Base-by-base conservation (phyloP, 2,888 invertebrate genomes). In the Heterodera filipjevi region DNA sequence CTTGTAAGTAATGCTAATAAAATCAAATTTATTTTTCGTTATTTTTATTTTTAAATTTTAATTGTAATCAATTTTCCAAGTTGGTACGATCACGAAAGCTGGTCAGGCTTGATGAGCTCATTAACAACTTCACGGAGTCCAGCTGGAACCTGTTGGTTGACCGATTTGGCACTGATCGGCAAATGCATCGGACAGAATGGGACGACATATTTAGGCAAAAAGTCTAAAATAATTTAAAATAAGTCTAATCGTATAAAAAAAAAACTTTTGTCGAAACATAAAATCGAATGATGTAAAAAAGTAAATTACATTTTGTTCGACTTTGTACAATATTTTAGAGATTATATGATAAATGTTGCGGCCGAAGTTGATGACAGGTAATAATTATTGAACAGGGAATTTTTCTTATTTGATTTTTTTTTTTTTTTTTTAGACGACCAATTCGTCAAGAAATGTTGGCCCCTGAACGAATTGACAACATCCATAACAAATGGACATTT, bases 401-500 rank as follows among this genome's bases (percentile, higher is more conserved):
- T 59, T 59, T 27, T 27, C 10, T 27, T 27, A 3, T 59, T 8
- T 1, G 6, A 27, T 27, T 59, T 3, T 22, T 22, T 6, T 27
- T 59, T 59, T 10, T 27, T 59, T 59, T 27, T 32, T 75, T 75
- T 22, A 75, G 75, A 44, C 80, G 87, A 33, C 86, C 86, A 0
- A 88, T 89, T 35, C 78, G 86, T 66, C 71, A 83, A 66, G 87
- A 89, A 75, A 76, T 89, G 32, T 81, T 84, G 71, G 79, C 82
- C 32, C 87, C 87, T 12, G 85, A 86, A 68, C 82, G 83, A 74
- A 79, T 89, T 39, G 82, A 83, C 22, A 87, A 89, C 76, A 86
- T 89, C 83, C 87, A 86, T 75, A 87, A 87, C 76, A 89, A 86
- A 73, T 89, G 89, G 89, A 89, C 89, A 0, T 89, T 89, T 77